Evolutionary conservation across 2,797 vertebrate genomes (phyloP).

Genomic region (Chrysocyon brachyurus): DNA sequence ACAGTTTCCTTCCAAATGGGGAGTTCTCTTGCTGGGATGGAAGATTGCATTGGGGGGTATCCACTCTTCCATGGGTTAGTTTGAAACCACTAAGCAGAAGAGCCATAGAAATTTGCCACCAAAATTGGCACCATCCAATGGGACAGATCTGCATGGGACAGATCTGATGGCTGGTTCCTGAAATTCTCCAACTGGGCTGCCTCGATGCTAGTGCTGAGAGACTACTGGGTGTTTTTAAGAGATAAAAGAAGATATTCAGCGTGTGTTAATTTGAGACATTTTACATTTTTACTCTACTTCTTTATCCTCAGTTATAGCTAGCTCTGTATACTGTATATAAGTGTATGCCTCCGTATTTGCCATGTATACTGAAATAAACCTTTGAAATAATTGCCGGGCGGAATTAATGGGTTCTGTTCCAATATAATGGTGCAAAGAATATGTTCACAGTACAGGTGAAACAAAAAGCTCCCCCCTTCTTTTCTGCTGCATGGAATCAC

Average conservation of each 20-base stretch:
- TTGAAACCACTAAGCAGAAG: neutral
- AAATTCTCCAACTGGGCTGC: conserved; percentile 15
- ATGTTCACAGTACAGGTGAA: conserved; percentile 1
- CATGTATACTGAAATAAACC: conserved; percentile 85
- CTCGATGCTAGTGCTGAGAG: neutral
- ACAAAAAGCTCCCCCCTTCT: conserved; percentile 54
- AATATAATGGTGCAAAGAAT: conserved; percentile 70
- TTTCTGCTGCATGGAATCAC: conserved; percentile 63
- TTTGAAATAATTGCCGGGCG: conserved; percentile 83
- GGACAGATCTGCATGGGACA: conserved; percentile 40
- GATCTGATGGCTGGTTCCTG: conserved; percentile 2
- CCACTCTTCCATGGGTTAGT: neutral
- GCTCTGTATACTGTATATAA: conserved; percentile 85
- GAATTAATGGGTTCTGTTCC: conserved; percentile 80
- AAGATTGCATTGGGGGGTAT: neutral
- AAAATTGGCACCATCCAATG: conserved; percentile 28
- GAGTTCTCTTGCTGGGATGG: neutral
- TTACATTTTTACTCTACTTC: conserved; percentile 56
- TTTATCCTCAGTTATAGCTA: conserved; percentile 44
- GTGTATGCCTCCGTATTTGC: conserved; percentile 84
- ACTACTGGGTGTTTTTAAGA: conserved; percentile 1
- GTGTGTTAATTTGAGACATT: conserved; percentile 79
- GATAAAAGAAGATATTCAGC: conserved; percentile 72
- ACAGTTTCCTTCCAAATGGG: neutral
- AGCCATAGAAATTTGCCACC: conserved; percentile 17